Base-by-base conservation (phyloP, 2,797 vertebrate genomes). In the Megaceryle alcyon region DNA sequence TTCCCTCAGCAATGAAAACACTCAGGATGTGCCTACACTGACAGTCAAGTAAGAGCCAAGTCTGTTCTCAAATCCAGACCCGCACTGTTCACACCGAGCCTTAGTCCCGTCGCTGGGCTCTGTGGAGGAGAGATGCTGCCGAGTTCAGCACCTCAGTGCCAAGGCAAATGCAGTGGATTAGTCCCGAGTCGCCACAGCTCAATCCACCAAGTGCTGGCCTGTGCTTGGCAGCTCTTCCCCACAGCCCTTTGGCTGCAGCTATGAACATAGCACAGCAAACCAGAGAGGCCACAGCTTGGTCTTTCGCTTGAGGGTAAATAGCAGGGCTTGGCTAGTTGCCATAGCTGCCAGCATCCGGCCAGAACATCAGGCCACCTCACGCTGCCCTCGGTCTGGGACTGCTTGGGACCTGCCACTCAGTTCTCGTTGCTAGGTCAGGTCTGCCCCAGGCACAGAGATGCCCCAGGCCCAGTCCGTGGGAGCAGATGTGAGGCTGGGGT, bases 291-390 rank as follows among this genome's bases (percentile, higher is more conserved):
- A 33, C 86, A 57, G 75, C 39, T 7, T 56, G 71, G 29, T 75
- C 66, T n/a, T 64, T 31, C 0, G 9, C 86, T 80, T 20, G 37
- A 82, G 82, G 79, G 54, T 61, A 68, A 92, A 57, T 25, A 72
- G 76, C 46, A 11, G 2, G 13, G 68, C 33, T 65, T 79, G 88
- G 85, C 29, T 16, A 15, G 2, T 13, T 51, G 60, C 57, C 79
- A 53, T 9, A 22, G 49, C 78, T 61, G 41, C 39, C 49, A 41
- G 44, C 2, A 2, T 12, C 73, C 48, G 59, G 17, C 72, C 54
- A 39, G 75, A 31, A 31, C 0, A 0, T 23, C 31, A 35, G 48
- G 49, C 48, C 1, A 0, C 43, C 28, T 59, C 0, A 0, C 29
- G 29, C 65, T 80, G 37, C 54, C 41, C 21, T 49, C 0, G 0